These are phyloP conservation scores for Eurystomus glaucurus DNA, from an alignment of 2,797 vertebrate species.

Conservation along the genomic window DNA sequence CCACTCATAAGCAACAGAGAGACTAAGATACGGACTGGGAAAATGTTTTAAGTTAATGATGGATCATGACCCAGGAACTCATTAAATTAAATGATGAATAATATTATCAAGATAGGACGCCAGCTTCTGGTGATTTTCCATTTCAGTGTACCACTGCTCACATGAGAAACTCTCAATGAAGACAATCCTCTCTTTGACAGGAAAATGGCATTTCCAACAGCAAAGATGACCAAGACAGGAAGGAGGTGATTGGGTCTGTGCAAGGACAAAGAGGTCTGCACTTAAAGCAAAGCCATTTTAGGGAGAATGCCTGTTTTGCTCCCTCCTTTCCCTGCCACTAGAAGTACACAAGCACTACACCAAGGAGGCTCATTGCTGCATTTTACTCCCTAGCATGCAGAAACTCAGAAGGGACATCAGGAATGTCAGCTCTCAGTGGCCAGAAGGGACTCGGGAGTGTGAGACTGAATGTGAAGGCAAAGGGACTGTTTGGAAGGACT, in stretches of 20 bases:
- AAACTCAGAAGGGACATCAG: not conserved
- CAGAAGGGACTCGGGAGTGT: not conserved
- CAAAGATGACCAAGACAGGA: not conserved
- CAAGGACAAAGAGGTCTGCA: not conserved
- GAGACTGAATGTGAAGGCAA: not conserved
- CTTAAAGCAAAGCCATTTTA: not conserved
- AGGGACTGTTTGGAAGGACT: not conserved
- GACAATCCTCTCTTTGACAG: not conserved
- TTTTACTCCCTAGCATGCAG: not conserved
- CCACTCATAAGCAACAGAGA: not conserved
- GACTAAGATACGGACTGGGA: not conserved
- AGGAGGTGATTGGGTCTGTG: not conserved
- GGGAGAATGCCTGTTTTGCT: not conserved
- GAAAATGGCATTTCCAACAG: not conserved
- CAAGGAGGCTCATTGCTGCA: not conserved
- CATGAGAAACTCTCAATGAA: accelerated
- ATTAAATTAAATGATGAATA: not conserved
- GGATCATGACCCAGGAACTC: not conserved
- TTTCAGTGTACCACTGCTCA: not conserved
- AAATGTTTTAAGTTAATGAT: not conserved
- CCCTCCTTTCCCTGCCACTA: not conserved
- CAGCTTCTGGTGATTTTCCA: not conserved
- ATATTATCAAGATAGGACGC: not conserved
- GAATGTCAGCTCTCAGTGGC: not conserved
- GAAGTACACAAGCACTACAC: not conserved